Evolutionary conservation across 2,888 invertebrate species (phyloP), one percentile per base, ranked within the genome.

Genomic region (Entomobrya proxima): DNA sequence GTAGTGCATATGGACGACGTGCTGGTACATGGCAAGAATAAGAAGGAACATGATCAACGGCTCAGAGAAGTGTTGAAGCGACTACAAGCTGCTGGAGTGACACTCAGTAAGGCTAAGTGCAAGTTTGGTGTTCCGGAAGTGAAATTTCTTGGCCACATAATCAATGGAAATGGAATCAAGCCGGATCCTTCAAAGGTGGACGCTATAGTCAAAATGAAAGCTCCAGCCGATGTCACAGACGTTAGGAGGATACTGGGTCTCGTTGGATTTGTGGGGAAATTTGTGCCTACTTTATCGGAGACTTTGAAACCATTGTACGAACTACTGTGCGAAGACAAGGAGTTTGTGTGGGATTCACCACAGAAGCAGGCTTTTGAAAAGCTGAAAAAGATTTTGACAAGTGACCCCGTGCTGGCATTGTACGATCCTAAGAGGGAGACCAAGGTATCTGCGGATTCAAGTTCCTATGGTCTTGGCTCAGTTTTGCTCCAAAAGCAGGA

Each of bases 1-100:
- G 24, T 79, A 13, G 18, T 15, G 9, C 69, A 50, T 0, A 50
- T 79, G 21, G 79, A 69, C 27, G 75, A 89, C 9, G 90, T 90
- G 72, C 90, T 90, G 9, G 32, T 27, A 3, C 24, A 9, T 6
- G 74, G 44, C 1, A 6, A 0, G 7, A 44, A 11, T 11, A 4
- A 30, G 64, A 6, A 64, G 64, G 64, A 64, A 27, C 64, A 64
- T 32, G 64, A 64, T 15, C 7, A 27, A 7, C 5, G 30, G 13
- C n/a, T 64, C 18, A 21, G 55, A 32, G 2, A 3, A 27, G 64
- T 55, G 0, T 37, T 75, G 6, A 35, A 24, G 90, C 27, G 21
- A 6, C 15, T 75, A 2, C 2, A 5, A n/a, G 35, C 21, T 18
- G 24, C n/a, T 24, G 47, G 47, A 7, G 24, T 47, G 9, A 75